These are phyloP conservation scores for Microdon myrmicae DNA, from an alignment of 2,888 invertebrate genomes.

Conservation along the genomic window DNA sequence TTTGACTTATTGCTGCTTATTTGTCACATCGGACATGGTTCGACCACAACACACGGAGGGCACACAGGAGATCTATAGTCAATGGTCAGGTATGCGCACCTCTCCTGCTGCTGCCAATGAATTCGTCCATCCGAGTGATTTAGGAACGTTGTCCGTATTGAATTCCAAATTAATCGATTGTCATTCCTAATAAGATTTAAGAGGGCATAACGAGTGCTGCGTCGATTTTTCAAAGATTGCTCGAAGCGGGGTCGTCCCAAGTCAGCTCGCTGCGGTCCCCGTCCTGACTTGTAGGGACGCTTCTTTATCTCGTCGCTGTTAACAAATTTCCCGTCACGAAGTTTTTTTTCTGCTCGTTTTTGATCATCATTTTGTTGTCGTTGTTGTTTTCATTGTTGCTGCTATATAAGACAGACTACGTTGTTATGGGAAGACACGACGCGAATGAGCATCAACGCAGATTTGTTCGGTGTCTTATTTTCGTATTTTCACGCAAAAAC, in stretches of 20 bases:
- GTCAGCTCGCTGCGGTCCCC: too few relatives aligned
- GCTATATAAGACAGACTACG: too few relatives aligned
- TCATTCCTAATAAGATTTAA: slow-evolving; percentile 62
- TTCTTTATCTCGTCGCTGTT: slow-evolving; percentile 40
- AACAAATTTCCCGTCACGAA: slow-evolving; percentile 55
- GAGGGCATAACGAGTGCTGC: slow-evolving; percentile 56
- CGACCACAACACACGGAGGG: slow-evolving; percentile 19
- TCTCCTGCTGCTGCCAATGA: slow-evolving; percentile 9
- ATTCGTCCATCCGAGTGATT: slow-evolving; percentile 38
- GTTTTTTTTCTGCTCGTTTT: slow-evolving; percentile 22
- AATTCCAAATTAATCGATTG: slow-evolving; percentile 64
- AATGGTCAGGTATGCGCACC: slow-evolving; percentile 24
- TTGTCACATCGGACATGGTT: slow-evolving; percentile 66
- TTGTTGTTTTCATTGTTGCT: neutral
- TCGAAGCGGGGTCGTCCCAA: slow-evolving; percentile 11
- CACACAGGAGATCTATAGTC: slow-evolving; percentile 4
- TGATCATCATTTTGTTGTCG: neutral
- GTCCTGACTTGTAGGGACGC: slow-evolving; percentile 3
- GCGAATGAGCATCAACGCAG: neutral
- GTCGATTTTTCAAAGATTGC: slow-evolving; percentile 55
- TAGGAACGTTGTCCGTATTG: slow-evolving; percentile 54
- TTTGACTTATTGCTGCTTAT: slow-evolving; percentile 63
- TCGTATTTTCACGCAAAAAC: slow-evolving; percentile 17
- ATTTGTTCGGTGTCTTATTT: too few relatives aligned
- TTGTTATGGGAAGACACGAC: neutral